Evolutionary conservation across 1,140 invertebrate genomes (phyloP), one percentile per base, ranked within the genome.

Genomic region (Orchestia grillus): DNA sequence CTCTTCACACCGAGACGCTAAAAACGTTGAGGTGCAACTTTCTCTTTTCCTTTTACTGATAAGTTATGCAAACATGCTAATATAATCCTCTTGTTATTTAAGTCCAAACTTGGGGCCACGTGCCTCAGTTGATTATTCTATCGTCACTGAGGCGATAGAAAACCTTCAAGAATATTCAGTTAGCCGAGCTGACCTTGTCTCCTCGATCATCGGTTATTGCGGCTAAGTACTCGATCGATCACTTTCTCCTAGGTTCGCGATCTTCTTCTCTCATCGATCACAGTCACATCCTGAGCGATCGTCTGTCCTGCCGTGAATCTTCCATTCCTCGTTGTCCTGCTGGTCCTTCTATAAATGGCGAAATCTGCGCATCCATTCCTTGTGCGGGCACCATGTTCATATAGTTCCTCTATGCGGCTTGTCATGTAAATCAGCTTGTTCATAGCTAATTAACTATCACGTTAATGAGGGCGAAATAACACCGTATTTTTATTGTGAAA

Each of bases 251-350:
- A 44, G 44, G 40, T 47, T 36, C 92, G 40, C 44, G 44, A 94
- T 94, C 92, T 45, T 94, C 44, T n/a, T 94, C 44, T 44, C 92
- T 94, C 92, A 94, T 94, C 92, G 92, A 94, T 94, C 92, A 94
- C 92, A 44, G 92, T 94, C 92, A 11, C 44, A n/a, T 40, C 44
- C 36, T 94, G 92, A 94, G 40, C 44, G 92, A 94, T 94, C 44
- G 44, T 90, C 36, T 42, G 8, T 90, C 42, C 43, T 77, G 62
- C 28, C 3, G 62, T 36, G 62, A 36, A 77, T 77, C 62, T 77
- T 77, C 62, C 36, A 36, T 36, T 15, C 62, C 62, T 77, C 62
- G 15, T 77, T 77, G 62, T 28, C 28, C 62, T 19, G 62, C 62
- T 77, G 62, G 62, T 15, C 62, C 62, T 1, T 77, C 62, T 77